A percentile compares a stretch with the other conserved stretches of the same genome.
Conservation (phyloP, 1,140 invertebrate species). For the Bombus ignitus region DNA sequence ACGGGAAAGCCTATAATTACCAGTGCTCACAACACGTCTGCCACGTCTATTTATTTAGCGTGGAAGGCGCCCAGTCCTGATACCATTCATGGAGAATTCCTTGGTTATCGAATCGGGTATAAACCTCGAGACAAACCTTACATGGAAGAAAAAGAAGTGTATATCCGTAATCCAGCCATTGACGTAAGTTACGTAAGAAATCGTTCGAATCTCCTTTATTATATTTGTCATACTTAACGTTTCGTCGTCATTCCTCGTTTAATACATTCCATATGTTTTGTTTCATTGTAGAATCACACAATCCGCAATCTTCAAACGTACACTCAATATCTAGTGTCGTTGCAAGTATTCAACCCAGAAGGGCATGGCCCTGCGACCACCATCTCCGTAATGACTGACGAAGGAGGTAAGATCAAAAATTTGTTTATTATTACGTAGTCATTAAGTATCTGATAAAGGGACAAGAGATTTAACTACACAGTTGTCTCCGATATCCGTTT, state of each 20-base stretch:
- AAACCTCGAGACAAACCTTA: slow-evolving; percentile 84
- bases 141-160: slow-evolving; percentile 86
- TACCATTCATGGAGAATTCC: slow-evolving; percentile 90
- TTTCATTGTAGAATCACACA: slow-evolving; percentile 86
- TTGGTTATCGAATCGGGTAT: slow-evolving; percentile 89
- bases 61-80: slow-evolving; percentile 88
- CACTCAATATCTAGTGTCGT: slow-evolving; percentile 89
- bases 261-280: not conserved
- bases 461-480: no score
- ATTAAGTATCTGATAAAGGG: not conserved
- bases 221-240: not conserved
- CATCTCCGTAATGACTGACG: slow-evolving; percentile 90
- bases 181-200: slow-evolving; percentile 82
- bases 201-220: not conserved
- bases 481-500: no score
- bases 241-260: not conserved
- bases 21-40: slow-evolving; percentile 88
- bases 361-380: slow-evolving; percentile 88
- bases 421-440: not conserved
- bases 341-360: slow-evolving; percentile 91
- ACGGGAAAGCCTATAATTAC: slow-evolving; percentile 89
- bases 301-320: slow-evolving; percentile 88
- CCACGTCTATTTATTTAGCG: slow-evolving; percentile 87
- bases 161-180: slow-evolving; percentile 86
- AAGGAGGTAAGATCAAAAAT: slow-evolving; percentile 87